A percentile compares a stretch with the other conserved stretches of the same genome.
Evolutionary conservation across 2,113 vertebrate species (phyloP).

Genomic region (rat (Rattus norvegicus)): GRCr8 NC_086031.1:100133001-100133500

Average conservation of each 20-base stretch:
- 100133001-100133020: not conserved
- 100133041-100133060: not conserved
- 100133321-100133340: not conserved
- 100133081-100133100: not conserved
- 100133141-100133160: not conserved
- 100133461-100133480: not conserved
- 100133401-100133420: not conserved
- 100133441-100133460: not conserved
- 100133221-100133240: not conserved
- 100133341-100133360: not conserved
- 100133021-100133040: not conserved
- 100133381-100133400: not conserved
- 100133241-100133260: not conserved
- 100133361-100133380: not conserved
- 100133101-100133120: constrained; percentile 36
- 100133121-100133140: not conserved
- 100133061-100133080: not conserved
- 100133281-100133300: accelerated
- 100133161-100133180: not conserved
- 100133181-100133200: not conserved
- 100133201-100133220: not conserved
- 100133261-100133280: not conserved
- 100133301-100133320: not conserved
- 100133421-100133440: not conserved
- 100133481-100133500: not conserved